phyloP scores from a whole-genome alignment of 1,140 invertebrate species.

The Pseudomyrmex pallidus region DNA sequence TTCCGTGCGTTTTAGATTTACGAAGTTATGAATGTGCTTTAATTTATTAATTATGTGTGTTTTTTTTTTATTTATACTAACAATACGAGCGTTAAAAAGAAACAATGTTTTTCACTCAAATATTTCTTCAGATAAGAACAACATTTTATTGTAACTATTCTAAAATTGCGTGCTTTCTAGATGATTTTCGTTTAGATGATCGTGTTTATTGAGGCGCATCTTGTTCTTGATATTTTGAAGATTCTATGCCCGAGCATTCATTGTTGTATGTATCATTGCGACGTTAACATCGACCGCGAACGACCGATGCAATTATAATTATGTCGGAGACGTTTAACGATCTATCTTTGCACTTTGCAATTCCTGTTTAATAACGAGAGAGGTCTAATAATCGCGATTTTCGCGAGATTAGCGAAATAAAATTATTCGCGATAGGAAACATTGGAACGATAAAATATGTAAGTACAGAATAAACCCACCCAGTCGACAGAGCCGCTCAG shows the following conservation, averaged over 20 bases:
- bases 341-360: slow-evolving; percentile 30
- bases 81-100: neutral
- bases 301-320: slow-evolving; percentile 45
- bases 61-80: no score
- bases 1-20: neutral
- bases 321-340: slow-evolving; percentile 23
- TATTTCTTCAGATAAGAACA: neutral
- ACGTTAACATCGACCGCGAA: slow-evolving; percentile 8
- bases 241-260: slow-evolving; percentile 3
- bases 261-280: neutral
- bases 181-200: neutral
- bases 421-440: slow-evolving; percentile 62
- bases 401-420: slow-evolving; percentile 46
- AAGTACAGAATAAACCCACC: slow-evolving; percentile 49
- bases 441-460: slow-evolving; percentile 56
- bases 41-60: slow-evolving; percentile 22
- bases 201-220: slow-evolving; percentile 5
- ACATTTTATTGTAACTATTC: neutral
- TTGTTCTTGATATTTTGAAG: slow-evolving; percentile 19
- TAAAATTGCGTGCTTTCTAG: slow-evolving; percentile 18
- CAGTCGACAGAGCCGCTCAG: slow-evolving; percentile 53
- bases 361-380: slow-evolving; percentile 36
- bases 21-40: neutral
- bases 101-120: neutral
- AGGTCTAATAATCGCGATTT: slow-evolving; percentile 29